Evolutionary conservation across 1,140 invertebrate genomes (phyloP), one percentile per base, ranked within the genome.

Genomic region (Drosophila melanogaster): DNA sequence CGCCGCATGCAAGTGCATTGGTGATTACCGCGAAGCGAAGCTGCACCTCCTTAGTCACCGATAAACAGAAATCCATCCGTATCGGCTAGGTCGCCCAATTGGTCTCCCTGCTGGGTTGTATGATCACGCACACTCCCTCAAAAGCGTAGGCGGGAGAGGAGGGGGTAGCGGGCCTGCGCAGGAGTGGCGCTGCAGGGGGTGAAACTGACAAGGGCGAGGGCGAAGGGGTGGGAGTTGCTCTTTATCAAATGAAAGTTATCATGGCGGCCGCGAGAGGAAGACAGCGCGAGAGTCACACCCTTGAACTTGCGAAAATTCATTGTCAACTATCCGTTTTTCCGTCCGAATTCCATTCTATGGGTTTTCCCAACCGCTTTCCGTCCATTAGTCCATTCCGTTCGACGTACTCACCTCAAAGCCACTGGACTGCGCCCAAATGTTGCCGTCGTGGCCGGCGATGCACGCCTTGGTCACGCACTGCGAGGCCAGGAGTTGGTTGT

Each of bases 401-500:
- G 43, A 12, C 22, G 51, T 73, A 92, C 96, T 97, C 94, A 98
- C 97, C 94, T 97, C 96, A 93, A 98, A 98, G 92, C 95, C 96
- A 72, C 97, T 97, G 41, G 96, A 97, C 94, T 97, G 97, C 70
- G 97, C 97, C 97, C 97, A 98, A 91, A 98, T 94, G 94, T 97
- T 97, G 93, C 97, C 97, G 93, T 98, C 97, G 93, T 97, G 96
- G 93, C 97, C 97, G 92, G 96, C 97, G 93, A 98, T 98, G 79
- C 96, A 97, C 81, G 97, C 97, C 95, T 97, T 97, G 93, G 95
- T 96, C 83, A 98, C 96, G 95, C 96, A 97, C 93, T 95, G 96
- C 91, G 97, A 97, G 91, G 97, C 97, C 93, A 98, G 94, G 94
- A 98, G 96, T 94, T 98, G 97, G 95, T 98, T 98, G 94, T 98